Percentiles rank a stretch among this genome's conserved stretches.
These are phyloP conservation scores for Oceanites oceanicus DNA, from an alignment of 2,113 vertebrate species.

Conservation along the genomic window DNA sequence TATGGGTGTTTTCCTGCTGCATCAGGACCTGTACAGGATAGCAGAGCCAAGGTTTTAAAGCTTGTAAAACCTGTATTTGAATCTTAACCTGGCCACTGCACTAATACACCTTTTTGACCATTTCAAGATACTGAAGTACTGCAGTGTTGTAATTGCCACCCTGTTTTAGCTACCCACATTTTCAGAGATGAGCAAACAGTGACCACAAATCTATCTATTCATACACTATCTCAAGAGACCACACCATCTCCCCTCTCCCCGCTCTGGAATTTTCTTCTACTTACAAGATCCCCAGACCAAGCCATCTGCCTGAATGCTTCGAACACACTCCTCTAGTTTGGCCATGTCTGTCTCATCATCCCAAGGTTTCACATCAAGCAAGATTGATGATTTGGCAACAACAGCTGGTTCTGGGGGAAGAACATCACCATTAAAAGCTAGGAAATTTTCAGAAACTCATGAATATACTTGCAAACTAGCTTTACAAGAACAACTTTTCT, in stretches of 20 bases:
- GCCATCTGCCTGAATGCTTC: constrained; percentile 90
- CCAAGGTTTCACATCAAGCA: constrained; percentile 97
- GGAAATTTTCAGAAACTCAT: neutral
- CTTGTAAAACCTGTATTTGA: neutral
- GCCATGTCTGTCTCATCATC: constrained; percentile 96
- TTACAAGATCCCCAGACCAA: constrained; percentile 97
- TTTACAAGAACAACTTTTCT: neutral
- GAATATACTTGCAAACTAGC: neutral
- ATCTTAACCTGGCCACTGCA: neutral
- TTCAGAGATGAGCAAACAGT: neutral
- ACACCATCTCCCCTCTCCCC: too few relatives aligned
- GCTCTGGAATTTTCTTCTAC: constrained; percentile 13
- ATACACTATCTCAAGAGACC: fast-evolving
- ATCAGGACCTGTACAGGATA: neutral
- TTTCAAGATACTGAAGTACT: too few relatives aligned
- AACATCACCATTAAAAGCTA: neutral
- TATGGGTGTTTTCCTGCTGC: neutral
- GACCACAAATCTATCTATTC: neutral
- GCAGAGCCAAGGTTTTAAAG: fast-evolving
- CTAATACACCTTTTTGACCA: neutral
- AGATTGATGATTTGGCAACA: constrained; percentile 92
- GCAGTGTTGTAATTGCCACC: fast-evolving
- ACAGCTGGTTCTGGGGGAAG: constrained; percentile 83
- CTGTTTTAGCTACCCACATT: neutral
- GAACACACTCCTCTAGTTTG: constrained; percentile 91